Base-by-base conservation (phyloP, 2,797 vertebrate genomes). In the Limnodromus scolopaceus region DNA sequence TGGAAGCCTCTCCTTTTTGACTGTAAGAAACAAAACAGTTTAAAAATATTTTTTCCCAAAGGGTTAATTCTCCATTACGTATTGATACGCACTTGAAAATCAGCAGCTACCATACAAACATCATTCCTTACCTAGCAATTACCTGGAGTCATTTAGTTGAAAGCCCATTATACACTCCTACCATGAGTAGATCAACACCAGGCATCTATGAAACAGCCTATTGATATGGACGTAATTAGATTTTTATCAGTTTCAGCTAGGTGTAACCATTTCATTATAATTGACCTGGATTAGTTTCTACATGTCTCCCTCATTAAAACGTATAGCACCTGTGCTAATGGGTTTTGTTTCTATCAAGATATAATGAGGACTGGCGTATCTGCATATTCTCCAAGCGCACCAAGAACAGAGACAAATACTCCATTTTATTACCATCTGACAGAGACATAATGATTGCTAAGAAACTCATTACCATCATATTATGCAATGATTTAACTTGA, bases 301-400 rank as follows among this genome's bases (percentile, higher is more conserved):
- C 96, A 87, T 97, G 97, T 97, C 96, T 97, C 89, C 60, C 95
- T 97, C 95, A 97, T 97, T 98, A 97, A 96, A 97, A 97, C 72
- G 4, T 91, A 80, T 93, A 97, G 93, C 96, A 95, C 97, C 97
- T 96, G 89, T 92, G 87, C 96, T 98, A 97, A 98, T 98, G 95
- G 96, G 95, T 96, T 98, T 97, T 97, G 96, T 97, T 98, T 96
- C 97, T 94, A 97, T 97, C 97, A 96, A 85, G 95, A 64, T 81
- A 46, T 97, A 98, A 98, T 97, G 97, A 98, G 98, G 96, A 97
- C 96, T 97, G 97, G 97, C 98, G 91, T 95, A 97, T 96, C 97
- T 97, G 94, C 97, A 91, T 97, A 96, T 92, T 95, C 96, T 97
- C 97, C 1, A 8, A 91, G 96, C 22, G 2, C 94, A 96, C 94